phyloP scores from a whole-genome alignment of 2,113 vertebrate species.

The Phoenicopterus ruber region DNA sequence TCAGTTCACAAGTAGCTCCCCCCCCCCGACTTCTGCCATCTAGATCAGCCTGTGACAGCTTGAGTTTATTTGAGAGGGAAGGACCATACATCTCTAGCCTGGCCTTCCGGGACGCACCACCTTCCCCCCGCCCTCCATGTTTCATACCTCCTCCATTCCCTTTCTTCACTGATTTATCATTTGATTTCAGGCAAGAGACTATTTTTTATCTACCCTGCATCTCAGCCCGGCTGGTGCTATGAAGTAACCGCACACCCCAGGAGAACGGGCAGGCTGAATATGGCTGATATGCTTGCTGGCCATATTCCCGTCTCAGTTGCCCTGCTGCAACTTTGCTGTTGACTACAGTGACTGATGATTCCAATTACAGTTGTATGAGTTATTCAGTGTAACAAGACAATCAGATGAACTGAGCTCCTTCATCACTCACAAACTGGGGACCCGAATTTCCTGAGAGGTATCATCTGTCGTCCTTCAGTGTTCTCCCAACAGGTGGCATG shows the following conservation, averaged over 20 bases:
- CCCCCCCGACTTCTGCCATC: neutral
- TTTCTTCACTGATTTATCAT: neutral
- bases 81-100: neutral
- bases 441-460: neutral
- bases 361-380: neutral
- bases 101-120: neutral
- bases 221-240: neutral
- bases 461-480: neutral
- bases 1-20: neutral
- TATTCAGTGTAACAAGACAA: neutral
- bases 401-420: neutral
- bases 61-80: neutral
- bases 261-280: neutral
- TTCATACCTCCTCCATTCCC: neutral
- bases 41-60: neutral
- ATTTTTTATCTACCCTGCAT: neutral
- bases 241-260: neutral
- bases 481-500: neutral
- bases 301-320: neutral
- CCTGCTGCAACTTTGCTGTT: neutral
- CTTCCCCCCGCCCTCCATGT: rapidly evolving
- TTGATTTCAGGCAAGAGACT: neutral
- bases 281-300: neutral
- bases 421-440: neutral
- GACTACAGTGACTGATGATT: neutral